phyloP scores from a whole-genome alignment of 1,140 invertebrate genomes.

The Drosophila eugracilis region DNA sequence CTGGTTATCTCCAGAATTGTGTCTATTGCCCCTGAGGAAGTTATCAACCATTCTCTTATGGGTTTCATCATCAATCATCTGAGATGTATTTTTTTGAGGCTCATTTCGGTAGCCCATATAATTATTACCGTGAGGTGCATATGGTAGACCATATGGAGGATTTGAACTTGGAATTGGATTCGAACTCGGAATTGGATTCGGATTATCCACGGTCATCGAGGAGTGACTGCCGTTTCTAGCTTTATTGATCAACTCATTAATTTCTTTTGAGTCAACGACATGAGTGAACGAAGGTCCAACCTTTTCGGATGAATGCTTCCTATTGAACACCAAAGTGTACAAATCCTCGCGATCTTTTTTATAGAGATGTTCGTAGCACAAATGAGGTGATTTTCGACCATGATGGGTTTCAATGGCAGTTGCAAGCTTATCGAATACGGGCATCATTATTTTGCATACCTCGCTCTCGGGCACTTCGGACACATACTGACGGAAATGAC shows the following conservation, averaged over 20 bases:
- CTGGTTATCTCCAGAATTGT: constrained; percentile 5
- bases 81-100: not conserved
- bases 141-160: not conserved
- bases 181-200: too few species aligned
- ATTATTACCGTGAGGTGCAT: constrained; percentile 1
- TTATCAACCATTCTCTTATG: constrained; percentile 74
- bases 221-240: constrained; percentile 8
- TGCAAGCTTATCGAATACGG: constrained; percentile 63
- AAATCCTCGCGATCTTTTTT: constrained; percentile 48
- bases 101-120: constrained; percentile 11
- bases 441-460: constrained; percentile 60
- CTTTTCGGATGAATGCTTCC: constrained; percentile 68
- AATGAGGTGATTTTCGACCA: constrained; percentile 60
- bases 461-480: constrained; percentile 47
- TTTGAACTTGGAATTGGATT: too few species aligned
- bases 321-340: constrained; percentile 55
- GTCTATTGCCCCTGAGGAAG: constrained; percentile 61
- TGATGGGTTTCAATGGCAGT: constrained; percentile 75
- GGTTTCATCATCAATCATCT: constrained; percentile 68
- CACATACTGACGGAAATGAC: constrained; percentile 66
- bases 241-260: constrained; percentile 57
- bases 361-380: constrained; percentile 66
- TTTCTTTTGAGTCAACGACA: constrained; percentile 64
- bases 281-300: constrained; percentile 72
- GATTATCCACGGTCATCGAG: constrained; percentile 6